These are phyloP conservation scores for Alaudala cheleensis DNA, from an alignment of 2,113 vertebrate species.

Conservation along the genomic window DNA sequence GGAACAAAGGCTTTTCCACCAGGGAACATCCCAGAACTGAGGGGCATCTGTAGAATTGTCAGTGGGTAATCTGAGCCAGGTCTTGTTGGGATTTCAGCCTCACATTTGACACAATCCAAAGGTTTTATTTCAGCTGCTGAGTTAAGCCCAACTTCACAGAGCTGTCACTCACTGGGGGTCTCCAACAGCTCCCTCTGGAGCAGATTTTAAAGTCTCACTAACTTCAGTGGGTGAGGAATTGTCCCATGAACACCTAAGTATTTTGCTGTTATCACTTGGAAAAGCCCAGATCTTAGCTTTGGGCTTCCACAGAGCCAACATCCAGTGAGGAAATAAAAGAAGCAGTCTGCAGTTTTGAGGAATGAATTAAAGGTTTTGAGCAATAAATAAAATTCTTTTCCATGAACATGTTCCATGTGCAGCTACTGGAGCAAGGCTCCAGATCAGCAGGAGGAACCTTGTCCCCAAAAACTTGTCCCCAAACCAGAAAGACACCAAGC, in stretches of 20 bases:
- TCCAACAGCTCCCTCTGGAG: neutral
- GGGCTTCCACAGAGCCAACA: neutral
- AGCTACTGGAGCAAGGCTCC: neutral
- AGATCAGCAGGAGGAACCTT: neutral
- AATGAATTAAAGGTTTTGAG: neutral
- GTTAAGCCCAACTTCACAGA: neutral
- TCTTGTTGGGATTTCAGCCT: neutral
- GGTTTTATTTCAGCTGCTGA: neutral
- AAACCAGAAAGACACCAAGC: neutral
- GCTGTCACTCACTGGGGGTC: neutral
- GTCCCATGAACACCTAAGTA: neutral
- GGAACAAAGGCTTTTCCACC: neutral
- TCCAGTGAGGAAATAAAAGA: neutral
- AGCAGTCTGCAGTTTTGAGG: neutral
- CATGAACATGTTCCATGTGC: rapidly evolving
- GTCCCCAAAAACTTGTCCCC: neutral
- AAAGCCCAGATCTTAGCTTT: neutral
- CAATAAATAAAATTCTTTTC: neutral
- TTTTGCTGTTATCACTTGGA: neutral
- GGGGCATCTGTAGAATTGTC: neutral
- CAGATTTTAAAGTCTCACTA: neutral
- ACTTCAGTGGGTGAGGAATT: neutral
- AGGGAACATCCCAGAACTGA: neutral
- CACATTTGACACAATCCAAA: neutral
- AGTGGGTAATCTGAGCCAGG: neutral